These are phyloP conservation scores for Felis chaus DNA, from an alignment of 2,113 vertebrate genomes.

Conservation along the genomic window DNA sequence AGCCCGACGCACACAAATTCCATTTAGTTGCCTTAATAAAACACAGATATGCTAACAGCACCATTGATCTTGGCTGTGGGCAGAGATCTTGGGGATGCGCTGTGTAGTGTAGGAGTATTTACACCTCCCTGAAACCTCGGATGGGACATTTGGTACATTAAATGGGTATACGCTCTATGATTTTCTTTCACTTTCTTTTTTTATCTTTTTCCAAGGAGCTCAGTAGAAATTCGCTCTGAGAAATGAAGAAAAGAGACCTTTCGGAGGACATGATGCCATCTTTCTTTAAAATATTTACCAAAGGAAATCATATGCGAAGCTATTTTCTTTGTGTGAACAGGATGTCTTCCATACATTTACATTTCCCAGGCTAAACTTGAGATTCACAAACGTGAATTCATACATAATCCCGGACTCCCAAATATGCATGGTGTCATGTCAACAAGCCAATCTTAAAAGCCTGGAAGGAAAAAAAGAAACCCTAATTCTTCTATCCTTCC, in stretches of 20 bases:
- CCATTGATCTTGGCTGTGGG: rapidly evolving
- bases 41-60: neutral
- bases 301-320: neutral
- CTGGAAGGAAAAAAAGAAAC: neutral
- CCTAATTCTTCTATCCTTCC: neutral
- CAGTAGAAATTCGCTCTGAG: neutral
- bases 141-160: rapidly evolving
- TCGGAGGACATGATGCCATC: neutral
- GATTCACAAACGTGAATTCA: neutral
- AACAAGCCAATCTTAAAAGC: neutral
- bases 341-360: neutral
- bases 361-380: neutral
- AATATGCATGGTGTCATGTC: neutral
- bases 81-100: neutral
- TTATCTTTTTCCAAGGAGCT: neutral
- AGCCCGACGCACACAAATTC: neutral
- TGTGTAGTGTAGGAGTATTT: rapidly evolving
- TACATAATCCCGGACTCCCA: neutral
- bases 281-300: neutral
- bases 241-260: neutral
- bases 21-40: neutral
- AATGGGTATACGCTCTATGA: neutral
- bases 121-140: neutral
- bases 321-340: neutral
- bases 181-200: constrained; percentile 30